Evolutionary conservation across 2,797 vertebrate genomes (phyloP).

Genomic region (Crypturellus tataupa): DNA sequence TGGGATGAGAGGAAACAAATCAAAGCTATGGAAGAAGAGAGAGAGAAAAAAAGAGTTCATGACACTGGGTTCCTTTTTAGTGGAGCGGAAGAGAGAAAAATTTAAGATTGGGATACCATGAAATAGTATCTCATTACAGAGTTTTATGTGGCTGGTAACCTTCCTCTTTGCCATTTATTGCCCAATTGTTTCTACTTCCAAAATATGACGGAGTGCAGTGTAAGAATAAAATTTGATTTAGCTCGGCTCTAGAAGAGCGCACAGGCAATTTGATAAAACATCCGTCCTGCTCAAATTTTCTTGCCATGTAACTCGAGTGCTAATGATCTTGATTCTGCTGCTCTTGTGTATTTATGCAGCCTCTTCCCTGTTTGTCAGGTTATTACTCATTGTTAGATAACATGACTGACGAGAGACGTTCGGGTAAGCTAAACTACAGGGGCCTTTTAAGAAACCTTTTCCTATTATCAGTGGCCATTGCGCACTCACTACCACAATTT

Average conservation of each 20-base stretch:
- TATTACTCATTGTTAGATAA: not conserved
- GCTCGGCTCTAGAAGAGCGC: not conserved
- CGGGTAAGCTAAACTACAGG: not conserved
- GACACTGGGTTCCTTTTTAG: not conserved
- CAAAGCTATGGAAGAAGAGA: not conserved
- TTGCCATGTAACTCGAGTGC: slow-evolving; percentile 13
- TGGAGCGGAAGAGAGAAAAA: not conserved
- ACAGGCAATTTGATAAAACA: slow-evolving; percentile 21
- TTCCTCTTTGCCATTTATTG: not conserved
- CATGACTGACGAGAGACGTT: not conserved
- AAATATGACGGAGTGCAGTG: not conserved
- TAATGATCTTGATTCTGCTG: slow-evolving; percentile 33
- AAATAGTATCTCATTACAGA: not conserved
- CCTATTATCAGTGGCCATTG: not conserved
- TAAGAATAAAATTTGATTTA: slow-evolving; percentile 13
- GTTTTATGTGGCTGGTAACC: not conserved
- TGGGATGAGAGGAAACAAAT: not conserved
- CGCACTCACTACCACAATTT: not conserved
- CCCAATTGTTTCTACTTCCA: not conserved
- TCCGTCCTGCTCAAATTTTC: not conserved
- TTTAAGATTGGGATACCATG: not conserved
- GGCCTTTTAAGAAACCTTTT: not conserved
- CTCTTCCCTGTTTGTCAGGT: slow-evolving; percentile 25
- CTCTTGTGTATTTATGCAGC: not conserved
- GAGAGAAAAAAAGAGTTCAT: not conserved